phyloP scores from a whole-genome alignment of 2,888 invertebrate genomes.

The Drosophila maculinotata region DNA sequence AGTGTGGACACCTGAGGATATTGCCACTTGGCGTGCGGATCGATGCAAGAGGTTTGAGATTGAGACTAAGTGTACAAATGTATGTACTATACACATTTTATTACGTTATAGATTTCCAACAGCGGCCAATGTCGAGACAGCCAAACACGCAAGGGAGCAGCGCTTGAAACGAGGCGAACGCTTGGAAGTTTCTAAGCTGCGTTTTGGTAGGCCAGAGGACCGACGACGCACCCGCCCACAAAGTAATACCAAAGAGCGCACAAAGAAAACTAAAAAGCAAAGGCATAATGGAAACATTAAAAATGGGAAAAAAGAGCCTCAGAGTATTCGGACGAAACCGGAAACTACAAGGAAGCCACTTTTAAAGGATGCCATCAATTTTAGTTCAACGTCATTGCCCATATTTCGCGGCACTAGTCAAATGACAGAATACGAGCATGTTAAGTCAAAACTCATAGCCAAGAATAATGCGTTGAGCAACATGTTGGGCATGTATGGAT shows the following conservation, averaged over 20 bases:
- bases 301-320: background rate
- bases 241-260: constrained; percentile 13
- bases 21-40: constrained; percentile 93
- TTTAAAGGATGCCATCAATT: background rate
- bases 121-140: constrained; percentile 88
- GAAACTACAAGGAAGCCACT: background rate
- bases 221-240: constrained; percentile 70
- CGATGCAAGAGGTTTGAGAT: constrained; percentile 88
- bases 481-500: constrained; percentile 83
- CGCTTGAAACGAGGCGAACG: constrained; percentile 91
- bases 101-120: constrained; percentile 88
- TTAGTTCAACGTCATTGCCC: constrained; percentile 7
- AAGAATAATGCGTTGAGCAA: constrained; percentile 67
- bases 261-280: constrained; percentile 12
- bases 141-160: constrained; percentile 88
- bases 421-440: constrained; percentile 71
- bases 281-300: constrained; percentile 1
- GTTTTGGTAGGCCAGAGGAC: constrained; percentile 85
- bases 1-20: constrained; percentile 91
- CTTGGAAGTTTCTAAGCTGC: constrained; percentile 85
- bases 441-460: constrained; percentile 30
- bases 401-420: constrained; percentile 77
- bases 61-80: background rate
- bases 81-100: background rate
- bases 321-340: background rate